phyloP scores from a whole-genome alignment of 2,888 invertebrate genomes.

The Drosophila hawaiiensis region DNA sequence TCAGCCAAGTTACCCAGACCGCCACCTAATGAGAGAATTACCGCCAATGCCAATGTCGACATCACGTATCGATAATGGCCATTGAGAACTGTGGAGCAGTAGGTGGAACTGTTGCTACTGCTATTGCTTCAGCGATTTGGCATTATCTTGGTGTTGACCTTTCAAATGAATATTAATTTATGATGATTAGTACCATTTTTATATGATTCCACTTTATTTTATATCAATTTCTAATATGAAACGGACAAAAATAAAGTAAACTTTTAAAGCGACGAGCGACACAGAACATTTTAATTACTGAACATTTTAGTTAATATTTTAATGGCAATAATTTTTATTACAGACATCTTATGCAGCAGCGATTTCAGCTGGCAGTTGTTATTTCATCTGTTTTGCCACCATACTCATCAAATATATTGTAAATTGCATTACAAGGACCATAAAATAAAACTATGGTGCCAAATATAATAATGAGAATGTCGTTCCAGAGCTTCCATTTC shows the following conservation, averaged over 20 bases:
- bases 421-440: slow-evolving; percentile 22
- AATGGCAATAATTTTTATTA: not conserved
- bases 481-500: slow-evolving; percentile 47
- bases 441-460: slow-evolving; percentile 25
- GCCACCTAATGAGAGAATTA: slow-evolving; percentile 83
- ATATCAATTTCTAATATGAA: not conserved
- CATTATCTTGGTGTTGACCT: slow-evolving; percentile 16
- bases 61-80: slow-evolving; percentile 61
- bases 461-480: slow-evolving; percentile 25
- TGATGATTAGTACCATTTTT: not conserved
- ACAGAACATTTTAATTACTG: not conserved
- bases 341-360: too few species aligned
- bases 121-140: not conserved
- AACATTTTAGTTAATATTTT: not conserved
- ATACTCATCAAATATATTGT: slow-evolving; percentile 24
- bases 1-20: slow-evolving; percentile 50
- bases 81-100: slow-evolving; percentile 23
- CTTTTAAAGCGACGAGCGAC: not conserved
- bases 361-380: not conserved
- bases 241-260: not conserved
- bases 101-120: slow-evolving; percentile 23
- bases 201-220: not conserved
- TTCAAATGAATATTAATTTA: slow-evolving; percentile 32
- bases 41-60: slow-evolving; percentile 68
- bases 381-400: not conserved